A percentile compares a stretch with the other conserved stretches of the same genome.
phyloP scores from a whole-genome alignment of 2,113 vertebrate genomes.

The Ceyx margarethae region DNA sequence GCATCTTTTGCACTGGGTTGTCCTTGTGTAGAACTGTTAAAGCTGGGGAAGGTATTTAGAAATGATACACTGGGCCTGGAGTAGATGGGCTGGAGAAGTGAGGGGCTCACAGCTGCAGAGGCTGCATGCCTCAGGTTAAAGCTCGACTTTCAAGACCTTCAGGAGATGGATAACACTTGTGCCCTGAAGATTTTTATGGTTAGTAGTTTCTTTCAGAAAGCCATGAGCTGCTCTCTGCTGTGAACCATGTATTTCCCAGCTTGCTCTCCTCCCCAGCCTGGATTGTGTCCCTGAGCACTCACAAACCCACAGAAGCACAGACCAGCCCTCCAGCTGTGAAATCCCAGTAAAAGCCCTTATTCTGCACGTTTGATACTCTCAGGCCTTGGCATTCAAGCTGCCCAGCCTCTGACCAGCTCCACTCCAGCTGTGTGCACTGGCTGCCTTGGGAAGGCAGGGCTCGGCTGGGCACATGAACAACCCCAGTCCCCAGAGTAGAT shows the following conservation, averaged over 20 bases:
- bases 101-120: neutral
- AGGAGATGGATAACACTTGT: neutral
- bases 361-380: neutral
- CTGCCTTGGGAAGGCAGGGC: neutral
- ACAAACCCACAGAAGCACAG: rapidly evolving
- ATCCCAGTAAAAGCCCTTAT: neutral
- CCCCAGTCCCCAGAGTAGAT: rapidly evolving
- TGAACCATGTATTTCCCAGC: neutral
- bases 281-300: neutral
- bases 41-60: neutral
- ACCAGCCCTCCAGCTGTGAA: neutral
- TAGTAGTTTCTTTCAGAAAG: neutral
- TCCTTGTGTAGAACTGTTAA: neutral
- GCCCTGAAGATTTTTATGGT: neutral
- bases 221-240: neutral
- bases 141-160: neutral
- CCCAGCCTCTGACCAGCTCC: neutral
- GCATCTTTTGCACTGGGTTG: rapidly evolving
- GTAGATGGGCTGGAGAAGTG: neutral
- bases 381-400: neutral
- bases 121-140: neutral
- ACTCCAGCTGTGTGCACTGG: neutral
- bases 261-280: neutral
- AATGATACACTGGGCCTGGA: neutral
- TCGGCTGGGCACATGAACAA: neutral